Conservation (phyloP, 2,113 vertebrate genomes). For the Erpornis zantholeuca region DNA sequence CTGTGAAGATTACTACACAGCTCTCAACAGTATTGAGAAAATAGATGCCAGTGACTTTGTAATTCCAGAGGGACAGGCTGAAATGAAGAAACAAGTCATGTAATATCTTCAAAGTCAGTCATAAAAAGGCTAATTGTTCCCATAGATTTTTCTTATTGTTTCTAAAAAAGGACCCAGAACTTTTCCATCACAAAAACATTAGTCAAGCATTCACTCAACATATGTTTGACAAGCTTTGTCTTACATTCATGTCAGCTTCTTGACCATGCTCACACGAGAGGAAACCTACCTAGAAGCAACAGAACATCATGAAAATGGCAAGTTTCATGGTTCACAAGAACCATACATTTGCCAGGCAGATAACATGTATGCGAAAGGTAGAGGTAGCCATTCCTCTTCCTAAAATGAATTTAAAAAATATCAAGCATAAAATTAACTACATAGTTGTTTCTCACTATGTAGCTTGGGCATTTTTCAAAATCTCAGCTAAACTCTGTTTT, state of each 20-base stretch:
- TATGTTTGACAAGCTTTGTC: background rate
- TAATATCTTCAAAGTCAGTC: constrained; percentile 30
- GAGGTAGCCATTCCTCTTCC: background rate
- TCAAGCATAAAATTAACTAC: background rate
- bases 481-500: background rate
- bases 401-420: background rate
- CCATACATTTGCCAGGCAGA: background rate
- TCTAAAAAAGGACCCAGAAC: background rate
- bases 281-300: background rate
- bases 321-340: background rate
- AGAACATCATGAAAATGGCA: background rate
- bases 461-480: background rate
- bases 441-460: background rate
- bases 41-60: background rate
- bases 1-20: background rate
- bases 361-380: background rate
- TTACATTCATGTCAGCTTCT: background rate
- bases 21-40: background rate
- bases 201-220: background rate
- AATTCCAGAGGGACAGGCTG: constrained; percentile 30
- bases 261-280: background rate
- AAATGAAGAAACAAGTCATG: constrained; percentile 31
- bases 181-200: constrained; percentile 7
- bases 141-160: constrained; percentile 44
- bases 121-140: constrained; percentile 22